Conservation (phyloP, 2,797 vertebrate species). For the Paedocypris micromegethes region DNA sequence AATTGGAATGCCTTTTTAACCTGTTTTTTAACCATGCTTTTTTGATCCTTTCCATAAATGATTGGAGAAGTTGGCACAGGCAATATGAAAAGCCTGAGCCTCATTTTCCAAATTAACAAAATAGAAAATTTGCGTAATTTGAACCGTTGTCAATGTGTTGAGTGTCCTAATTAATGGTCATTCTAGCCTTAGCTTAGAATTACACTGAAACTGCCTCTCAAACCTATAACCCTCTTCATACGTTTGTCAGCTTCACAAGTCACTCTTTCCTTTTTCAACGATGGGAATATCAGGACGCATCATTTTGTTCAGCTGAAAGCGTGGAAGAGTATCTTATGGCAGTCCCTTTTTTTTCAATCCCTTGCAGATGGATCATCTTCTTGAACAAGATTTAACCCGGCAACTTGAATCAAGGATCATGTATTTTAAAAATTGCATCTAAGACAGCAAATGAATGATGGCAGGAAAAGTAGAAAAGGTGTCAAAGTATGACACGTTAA, state of each 20-base stretch:
- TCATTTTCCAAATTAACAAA: constrained; percentile 64
- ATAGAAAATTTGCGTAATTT: constrained; percentile 62
- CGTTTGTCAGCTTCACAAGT: constrained; percentile 54
- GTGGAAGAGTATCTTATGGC: background rate
- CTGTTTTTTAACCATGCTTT: constrained; percentile 1
- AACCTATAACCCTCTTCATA: constrained; percentile 56
- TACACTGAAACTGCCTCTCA: constrained; percentile 64
- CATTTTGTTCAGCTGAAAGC: constrained; percentile 13
- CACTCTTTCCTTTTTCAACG: constrained; percentile 14
- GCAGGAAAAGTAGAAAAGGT: constrained; percentile 64
- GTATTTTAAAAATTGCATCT: constrained; percentile 18
- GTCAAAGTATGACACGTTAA: constrained; percentile 70
- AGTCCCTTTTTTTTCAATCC: background rate
- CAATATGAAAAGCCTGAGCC: constrained; percentile 18
- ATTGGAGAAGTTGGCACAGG: background rate
- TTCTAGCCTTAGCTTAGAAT: constrained; percentile 77
- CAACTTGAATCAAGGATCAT: constrained; percentile 8
- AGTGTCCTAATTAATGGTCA: constrained; percentile 78
- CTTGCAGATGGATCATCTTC: constrained; percentile 13
- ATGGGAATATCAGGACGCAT: constrained; percentile 7
- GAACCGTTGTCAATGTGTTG: constrained; percentile 69
- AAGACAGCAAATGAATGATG: constrained; percentile 53
- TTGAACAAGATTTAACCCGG: constrained; percentile 26
- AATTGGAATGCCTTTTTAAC: constrained; percentile 43
- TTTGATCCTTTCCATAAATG: constrained; percentile 13